Evolutionary conservation across 1,140 invertebrate species (phyloP).

Genomic region (Sarcophaga peregrina): DNA sequence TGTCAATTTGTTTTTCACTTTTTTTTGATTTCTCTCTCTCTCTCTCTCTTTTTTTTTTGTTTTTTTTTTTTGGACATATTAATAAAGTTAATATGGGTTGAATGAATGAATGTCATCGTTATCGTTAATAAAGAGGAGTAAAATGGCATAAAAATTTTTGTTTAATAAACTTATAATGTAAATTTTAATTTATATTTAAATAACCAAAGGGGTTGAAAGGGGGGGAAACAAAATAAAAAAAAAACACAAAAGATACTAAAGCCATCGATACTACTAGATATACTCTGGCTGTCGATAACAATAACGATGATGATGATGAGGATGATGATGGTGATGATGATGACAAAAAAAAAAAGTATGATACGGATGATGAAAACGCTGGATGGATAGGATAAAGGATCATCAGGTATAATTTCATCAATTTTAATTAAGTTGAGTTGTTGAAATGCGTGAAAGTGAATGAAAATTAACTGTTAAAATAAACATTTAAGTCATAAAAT

Average conservation of each 20-base stretch:
- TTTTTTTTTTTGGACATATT: background rate
- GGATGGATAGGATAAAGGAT: background rate
- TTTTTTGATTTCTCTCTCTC: no score
- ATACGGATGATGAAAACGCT: background rate
- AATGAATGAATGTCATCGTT: background rate
- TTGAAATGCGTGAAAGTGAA: conserved; percentile 11
- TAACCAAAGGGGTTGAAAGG: background rate
- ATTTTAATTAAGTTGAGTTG: conserved; percentile 16
- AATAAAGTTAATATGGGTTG: background rate
- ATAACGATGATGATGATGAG: background rate
- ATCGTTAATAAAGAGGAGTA: background rate
- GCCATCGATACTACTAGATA: no score
- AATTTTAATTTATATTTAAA: background rate
- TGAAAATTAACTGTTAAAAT: conserved; percentile 26
- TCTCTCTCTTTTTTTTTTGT: background rate
- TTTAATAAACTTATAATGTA: background rate
- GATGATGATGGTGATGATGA: background rate
- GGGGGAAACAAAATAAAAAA: background rate
- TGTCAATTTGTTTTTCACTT: no score
- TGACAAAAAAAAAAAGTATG: background rate
- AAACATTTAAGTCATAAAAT: background rate
- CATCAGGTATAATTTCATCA: conserved; percentile 24
- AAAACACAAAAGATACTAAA: no score
- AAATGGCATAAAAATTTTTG: background rate
- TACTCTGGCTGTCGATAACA: background rate